phyloP scores from a whole-genome alignment of 1,140 invertebrate genomes.

The Zaprionus vittiger region DNA sequence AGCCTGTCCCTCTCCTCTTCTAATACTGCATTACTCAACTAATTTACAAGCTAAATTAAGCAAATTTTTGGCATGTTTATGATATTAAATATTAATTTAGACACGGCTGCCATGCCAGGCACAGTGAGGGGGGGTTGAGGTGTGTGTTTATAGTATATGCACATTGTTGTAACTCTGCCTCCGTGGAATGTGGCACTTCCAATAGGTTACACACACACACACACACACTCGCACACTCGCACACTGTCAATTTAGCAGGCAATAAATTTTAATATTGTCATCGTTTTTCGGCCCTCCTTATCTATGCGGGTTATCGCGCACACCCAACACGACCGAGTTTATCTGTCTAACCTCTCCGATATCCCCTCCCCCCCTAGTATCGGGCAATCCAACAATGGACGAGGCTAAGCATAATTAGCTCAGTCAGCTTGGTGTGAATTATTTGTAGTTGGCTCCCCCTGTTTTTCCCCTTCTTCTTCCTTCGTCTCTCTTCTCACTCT shows the following conservation, averaged over 20 bases:
- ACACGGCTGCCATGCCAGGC: background rate
- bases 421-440: conserved; percentile 58
- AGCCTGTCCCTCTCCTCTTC: background rate
- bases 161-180: background rate
- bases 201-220: conserved; percentile 16
- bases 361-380: background rate
- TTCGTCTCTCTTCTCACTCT: conserved; percentile 21
- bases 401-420: conserved; percentile 62
- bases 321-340: conserved; percentile 49
- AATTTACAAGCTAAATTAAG: conserved; percentile 66
- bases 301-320: conserved; percentile 76
- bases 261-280: conserved; percentile 73
- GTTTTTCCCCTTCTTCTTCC: too few relatives aligned
- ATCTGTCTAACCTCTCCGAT: conserved; percentile 36
- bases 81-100: conserved; percentile 32
- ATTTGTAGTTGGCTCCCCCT: conserved; percentile 12
- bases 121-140: background rate
- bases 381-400: background rate
- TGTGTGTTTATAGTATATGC: background rate
- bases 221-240: conserved; percentile 13
- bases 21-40: conserved; percentile 16
- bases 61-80: conserved; percentile 51
- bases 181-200: conserved; percentile 23
- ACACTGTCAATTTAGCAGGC: conserved; percentile 60
- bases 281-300: conserved; percentile 48